Evolutionary conservation across 2,113 vertebrate genomes (phyloP), one percentile per base, ranked within the genome.

Genomic region (Capricornis sumatraensis): DNA sequence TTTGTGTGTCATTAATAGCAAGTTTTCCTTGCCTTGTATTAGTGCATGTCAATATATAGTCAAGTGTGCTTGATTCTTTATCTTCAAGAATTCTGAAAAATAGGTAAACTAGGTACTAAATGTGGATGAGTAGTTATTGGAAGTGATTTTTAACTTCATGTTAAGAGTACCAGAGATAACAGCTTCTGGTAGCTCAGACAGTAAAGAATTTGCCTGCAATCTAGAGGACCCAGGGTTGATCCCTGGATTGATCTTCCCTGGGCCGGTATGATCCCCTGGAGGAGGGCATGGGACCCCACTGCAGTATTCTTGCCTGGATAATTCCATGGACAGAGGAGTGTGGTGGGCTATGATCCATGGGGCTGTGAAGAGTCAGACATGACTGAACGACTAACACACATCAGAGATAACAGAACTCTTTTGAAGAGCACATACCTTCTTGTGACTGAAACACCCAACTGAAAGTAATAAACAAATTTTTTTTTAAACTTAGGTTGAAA

Each of bases 121-220:
- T 74, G 16, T 36, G 33, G 83, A 58, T 62, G 13, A 92, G 25
- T 40, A 43, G 43, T 84, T 96, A 53, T 19, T 40, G 7, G 27
- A 86, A 87, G 17, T 83, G 47, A 91, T 64, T 96, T 96, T 97
- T 90, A 95, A 92, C 12, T 90, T 78, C 45, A 53, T 47, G 1
- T 82, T 62, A 93, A 71, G 7, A 62, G 3, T 52, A 82, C 50
- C n/a, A 86, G 11, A 78, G 10, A 86, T 64, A 93, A 85, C 11
- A 79, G 6, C n/a, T n/a, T 40, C n/a, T 71, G 67, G 67, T 71
- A 23, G n/a, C 19, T 71, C n/a, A 71, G n/a, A 71, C 2, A 11
- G 21, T 23, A 40, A 71, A 40, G 67, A 40, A 40, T 3, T 71
- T 71, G n/a, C n/a, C 67, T 71, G 67, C 67, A 23, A 23, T 71